Conservation (phyloP, 1,140 invertebrate genomes). For the Leptinotarsa lineolata region DNA sequence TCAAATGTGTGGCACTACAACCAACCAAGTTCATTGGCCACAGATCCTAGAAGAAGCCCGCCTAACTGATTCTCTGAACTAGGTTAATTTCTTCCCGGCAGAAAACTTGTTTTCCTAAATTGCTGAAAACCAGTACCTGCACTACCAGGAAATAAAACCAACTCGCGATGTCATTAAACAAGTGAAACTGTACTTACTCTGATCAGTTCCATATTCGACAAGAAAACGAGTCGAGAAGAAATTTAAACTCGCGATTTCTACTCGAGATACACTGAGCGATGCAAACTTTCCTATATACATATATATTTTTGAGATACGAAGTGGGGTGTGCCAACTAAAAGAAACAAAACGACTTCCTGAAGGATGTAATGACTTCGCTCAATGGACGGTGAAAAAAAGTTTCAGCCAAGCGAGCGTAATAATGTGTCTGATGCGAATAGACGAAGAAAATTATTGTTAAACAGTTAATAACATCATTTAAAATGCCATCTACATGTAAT, state of each 20-base stretch:
- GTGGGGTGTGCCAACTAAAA: conserved; percentile 8
- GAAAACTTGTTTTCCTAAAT: background rate
- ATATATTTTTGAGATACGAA: conserved; percentile 20
- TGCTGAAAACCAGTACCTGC: background rate
- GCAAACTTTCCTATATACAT: conserved; percentile 19
- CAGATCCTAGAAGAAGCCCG: too few relatives aligned
- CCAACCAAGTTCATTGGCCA: too few relatives aligned
- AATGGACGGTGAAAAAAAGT: conserved; percentile 1
- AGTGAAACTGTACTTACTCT: conserved; percentile 15
- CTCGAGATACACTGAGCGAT: background rate
- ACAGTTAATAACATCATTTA: background rate
- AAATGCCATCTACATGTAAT: background rate
- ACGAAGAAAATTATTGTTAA: background rate
- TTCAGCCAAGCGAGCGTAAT: background rate
- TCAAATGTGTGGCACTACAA: too few relatives aligned
- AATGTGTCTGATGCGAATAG: background rate
- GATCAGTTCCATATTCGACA: conserved; percentile 7
- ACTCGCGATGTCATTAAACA: background rate
- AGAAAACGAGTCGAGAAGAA: background rate
- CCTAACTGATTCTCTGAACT: too few relatives aligned
- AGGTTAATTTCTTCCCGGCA: background rate
- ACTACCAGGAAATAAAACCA: background rate
- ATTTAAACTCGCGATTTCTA: conserved; percentile 4
- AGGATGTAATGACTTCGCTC: background rate
- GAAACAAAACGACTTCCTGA: conserved; percentile 14